Conservation (phyloP, 2,888 invertebrate species). For the Coleophora deauratella region DNA sequence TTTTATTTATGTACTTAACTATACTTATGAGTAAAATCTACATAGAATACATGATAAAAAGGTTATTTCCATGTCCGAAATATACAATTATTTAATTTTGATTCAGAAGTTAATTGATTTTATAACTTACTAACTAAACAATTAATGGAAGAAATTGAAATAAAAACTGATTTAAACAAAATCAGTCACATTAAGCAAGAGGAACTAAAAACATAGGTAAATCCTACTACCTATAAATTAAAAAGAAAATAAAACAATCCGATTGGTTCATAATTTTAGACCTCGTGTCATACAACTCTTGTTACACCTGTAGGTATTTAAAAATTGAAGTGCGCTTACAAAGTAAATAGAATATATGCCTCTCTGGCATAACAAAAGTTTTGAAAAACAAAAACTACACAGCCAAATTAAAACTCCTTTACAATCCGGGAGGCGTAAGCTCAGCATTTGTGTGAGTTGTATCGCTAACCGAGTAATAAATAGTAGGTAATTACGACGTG, state of each 20-base stretch:
- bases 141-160: slow-evolving; percentile 46
- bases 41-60: slow-evolving; percentile 56
- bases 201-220: slow-evolving; percentile 29
- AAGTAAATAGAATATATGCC: no score
- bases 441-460: no score
- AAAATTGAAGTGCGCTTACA: no score
- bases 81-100: slow-evolving; percentile 65
- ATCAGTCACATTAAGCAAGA: slow-evolving; percentile 31
- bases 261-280: neutral
- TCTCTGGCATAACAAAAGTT: no score
- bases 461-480: no score
- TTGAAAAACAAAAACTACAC: no score
- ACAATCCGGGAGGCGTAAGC: no score
- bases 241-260: neutral
- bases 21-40: slow-evolving; percentile 32
- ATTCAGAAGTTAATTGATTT: slow-evolving; percentile 55
- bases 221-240: slow-evolving; percentile 14
- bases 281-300: neutral
- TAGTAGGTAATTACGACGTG: no score
- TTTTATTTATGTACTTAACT: neutral
- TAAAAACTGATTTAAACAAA: slow-evolving; percentile 26
- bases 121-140: slow-evolving; percentile 43
- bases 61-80: slow-evolving; percentile 47
- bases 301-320: no score
- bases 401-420: no score